phyloP scores from a whole-genome alignment of 1,140 invertebrate genomes.

The Anthonomus grandis region DNA sequence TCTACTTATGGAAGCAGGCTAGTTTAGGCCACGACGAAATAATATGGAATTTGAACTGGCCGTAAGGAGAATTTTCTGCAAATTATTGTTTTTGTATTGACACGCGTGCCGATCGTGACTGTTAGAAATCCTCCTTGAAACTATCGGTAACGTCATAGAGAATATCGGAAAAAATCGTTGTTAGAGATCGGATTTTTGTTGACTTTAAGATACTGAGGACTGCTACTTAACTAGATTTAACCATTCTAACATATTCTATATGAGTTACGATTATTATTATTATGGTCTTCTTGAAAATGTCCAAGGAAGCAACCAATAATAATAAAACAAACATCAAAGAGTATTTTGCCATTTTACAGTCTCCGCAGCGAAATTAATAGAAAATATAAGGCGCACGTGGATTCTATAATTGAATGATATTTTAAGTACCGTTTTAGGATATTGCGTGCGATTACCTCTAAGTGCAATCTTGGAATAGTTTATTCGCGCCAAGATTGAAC shows the following conservation, averaged over 20 bases:
- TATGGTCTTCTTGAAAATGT: too few relatives aligned
- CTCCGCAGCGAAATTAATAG: background rate
- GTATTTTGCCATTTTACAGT: too few relatives aligned
- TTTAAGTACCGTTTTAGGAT: conserved; percentile 18
- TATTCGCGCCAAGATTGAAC: conserved; percentile 6
- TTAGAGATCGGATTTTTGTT: too few relatives aligned
- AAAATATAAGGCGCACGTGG: conserved; percentile 9
- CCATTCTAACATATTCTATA: too few relatives aligned
- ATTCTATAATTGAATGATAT: conserved; percentile 8
- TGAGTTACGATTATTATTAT: too few relatives aligned
- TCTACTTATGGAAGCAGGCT: conserved; percentile 14
- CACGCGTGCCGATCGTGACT: conserved; percentile 22
- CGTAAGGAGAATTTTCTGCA: conserved; percentile 12
- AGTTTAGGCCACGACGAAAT: conserved; percentile 12
- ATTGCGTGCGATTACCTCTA: conserved; percentile 8
- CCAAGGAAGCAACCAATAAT: too few relatives aligned
- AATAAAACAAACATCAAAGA: too few relatives aligned
- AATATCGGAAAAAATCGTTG: too few relatives aligned
- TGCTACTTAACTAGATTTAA: too few relatives aligned
- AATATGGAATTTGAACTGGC: conserved; percentile 15
- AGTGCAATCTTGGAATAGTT: conserved; percentile 13
- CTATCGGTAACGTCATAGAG: too few relatives aligned
- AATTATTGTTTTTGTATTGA: conserved; percentile 22
- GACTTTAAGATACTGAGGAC: too few relatives aligned
- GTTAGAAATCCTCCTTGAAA: background rate